Base-by-base conservation (phyloP, 2,888 invertebrate species). In the Limnephilus rhombicus region DNA sequence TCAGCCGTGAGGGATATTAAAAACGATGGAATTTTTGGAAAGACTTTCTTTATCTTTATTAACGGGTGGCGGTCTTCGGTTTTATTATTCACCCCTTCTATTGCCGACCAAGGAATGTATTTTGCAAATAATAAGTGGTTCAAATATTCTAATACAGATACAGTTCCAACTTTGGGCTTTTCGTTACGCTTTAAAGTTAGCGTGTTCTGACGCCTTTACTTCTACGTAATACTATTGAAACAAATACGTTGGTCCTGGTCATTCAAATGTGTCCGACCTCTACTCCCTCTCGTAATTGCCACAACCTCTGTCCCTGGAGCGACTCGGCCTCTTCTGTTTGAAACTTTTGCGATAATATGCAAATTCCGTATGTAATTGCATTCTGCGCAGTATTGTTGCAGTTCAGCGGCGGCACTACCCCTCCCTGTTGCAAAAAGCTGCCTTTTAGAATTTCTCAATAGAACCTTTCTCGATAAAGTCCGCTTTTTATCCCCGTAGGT, bases 321-420 rank as follows among this genome's bases (percentile, higher is more conserved):
- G 45, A 29, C 53, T 53, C 87, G 87, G 87, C 53, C 87, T 87
- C 87, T 87, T 87, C 49, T 91, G 89, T 88, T 45, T 89, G 91
- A 92, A 94, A 94, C 91, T 94, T 94, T 92, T 89, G 92, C 90
- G 93, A 94, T 94, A 94, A 93, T 94, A 94, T 94, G 94, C 92
- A 93, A 94, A 94, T 94, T 91, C 92, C 87, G 88, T 85, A 91
- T 93, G 94, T 94, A 94, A 93, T 93, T 93, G 92, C 93, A 93
- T 93, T 92, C 87, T 90, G 92, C 90, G 89, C 93, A 88, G 90
- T 88, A 93, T 93, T 93, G 92, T 93, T 91, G 91, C 91, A 92
- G 91, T 92, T 90, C 87, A 45, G 91, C 89, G 91, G 90, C 53
- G 82, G 41, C 37, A 29, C 53, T 87, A 34, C 41, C 91, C 53